phyloP scores from a whole-genome alignment of 1,140 invertebrate genomes.

The Homarus americanus region DNA sequence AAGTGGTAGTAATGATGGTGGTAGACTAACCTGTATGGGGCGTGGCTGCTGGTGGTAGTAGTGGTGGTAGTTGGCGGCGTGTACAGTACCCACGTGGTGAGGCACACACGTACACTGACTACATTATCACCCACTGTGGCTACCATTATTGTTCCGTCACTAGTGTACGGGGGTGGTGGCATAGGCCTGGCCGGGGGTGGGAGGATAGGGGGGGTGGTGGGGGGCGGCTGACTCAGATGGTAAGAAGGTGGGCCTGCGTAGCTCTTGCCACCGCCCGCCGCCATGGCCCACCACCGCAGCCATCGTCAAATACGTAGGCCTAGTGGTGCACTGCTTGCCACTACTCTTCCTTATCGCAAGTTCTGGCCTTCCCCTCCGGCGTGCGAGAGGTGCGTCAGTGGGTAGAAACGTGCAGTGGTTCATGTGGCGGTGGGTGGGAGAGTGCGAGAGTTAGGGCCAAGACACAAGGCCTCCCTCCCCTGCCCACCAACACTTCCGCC shows the following conservation, averaged over 20 bases:
- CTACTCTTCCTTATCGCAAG: too few relatives aligned
- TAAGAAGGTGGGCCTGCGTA: slow-evolving; percentile 17
- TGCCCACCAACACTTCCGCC: slow-evolving; percentile 42
- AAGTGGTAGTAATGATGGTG: neutral
- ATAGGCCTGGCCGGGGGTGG: neutral
- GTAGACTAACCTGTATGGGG: too few relatives aligned
- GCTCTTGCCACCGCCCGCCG: neutral
- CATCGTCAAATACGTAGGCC: too few relatives aligned
- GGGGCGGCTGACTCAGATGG: neutral
- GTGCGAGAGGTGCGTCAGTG: neutral
- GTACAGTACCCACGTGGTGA: too few relatives aligned
- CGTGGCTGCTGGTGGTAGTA: neutral
- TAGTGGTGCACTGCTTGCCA: too few relatives aligned
- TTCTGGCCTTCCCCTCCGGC: neutral
- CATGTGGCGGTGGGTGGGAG: too few relatives aligned
- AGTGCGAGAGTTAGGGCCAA: neutral
- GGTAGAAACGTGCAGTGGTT: neutral
- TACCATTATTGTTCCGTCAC: too few relatives aligned
- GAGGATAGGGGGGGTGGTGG: neutral
- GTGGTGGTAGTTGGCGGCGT: neutral
- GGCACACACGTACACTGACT: too few relatives aligned
- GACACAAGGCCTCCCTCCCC: slow-evolving; percentile 16
- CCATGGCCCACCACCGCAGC: neutral
- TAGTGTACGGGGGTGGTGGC: too few relatives aligned
- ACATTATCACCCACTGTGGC: too few relatives aligned